Evolutionary conservation across 1,140 invertebrate species (phyloP).

Genomic region (Papilio glaucus): DNA sequence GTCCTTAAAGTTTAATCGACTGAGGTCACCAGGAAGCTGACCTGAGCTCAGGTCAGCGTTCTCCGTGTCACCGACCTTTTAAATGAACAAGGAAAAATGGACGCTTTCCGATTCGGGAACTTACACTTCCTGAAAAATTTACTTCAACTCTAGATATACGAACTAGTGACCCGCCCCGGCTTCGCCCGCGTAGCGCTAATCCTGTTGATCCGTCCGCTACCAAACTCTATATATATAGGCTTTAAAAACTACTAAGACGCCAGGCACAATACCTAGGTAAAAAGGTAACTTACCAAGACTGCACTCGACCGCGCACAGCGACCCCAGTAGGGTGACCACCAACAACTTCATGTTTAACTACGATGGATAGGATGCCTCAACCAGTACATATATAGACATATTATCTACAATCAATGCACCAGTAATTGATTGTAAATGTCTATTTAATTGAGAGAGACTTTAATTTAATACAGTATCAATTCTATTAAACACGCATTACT

Average conservation of each 20-base stretch:
- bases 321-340: neutral
- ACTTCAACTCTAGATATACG: neutral
- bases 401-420: neutral
- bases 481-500: neutral
- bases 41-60: neutral
- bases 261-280: neutral
- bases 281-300: neutral
- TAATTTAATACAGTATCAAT: no score
- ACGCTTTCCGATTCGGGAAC: neutral
- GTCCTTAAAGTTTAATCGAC: neutral
- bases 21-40: constrained; percentile 7
- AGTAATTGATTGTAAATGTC: neutral
- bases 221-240: no score
- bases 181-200: no score
- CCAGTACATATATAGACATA: neutral
- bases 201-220: no score
- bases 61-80: neutral
- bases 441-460: neutral
- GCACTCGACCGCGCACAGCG: neutral
- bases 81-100: constrained; percentile 4
- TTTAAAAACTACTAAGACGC: no score
- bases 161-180: no score
- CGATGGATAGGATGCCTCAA: neutral
- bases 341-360: neutral
- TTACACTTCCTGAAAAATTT: neutral